Base-by-base conservation (phyloP, 23 tunicate genomes). In the Botrylloides violaceus region DNA sequence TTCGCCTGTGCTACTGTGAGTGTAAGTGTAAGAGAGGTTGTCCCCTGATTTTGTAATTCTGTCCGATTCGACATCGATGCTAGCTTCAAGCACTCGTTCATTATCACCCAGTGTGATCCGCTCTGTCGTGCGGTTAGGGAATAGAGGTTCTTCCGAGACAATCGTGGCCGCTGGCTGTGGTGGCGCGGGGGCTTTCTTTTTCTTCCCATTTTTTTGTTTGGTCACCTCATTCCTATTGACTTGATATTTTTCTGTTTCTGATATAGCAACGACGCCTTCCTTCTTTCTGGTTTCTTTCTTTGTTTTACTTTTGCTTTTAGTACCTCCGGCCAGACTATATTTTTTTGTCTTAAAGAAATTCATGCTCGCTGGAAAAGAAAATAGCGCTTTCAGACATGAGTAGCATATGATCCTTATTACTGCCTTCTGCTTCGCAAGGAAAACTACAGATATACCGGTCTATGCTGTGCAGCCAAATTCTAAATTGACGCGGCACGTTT, bases 281-380 rank as follows among this genome's bases (percentile, higher is more conserved):
- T 20, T 56, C 38, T 87, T 76, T n/a, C 66, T 49, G 37, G 66
- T 58, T 39, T 68, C 74, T 28, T 68, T 68, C 57, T 43, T 68
- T 0, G 30, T 56, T 43, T 68, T 68, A 56, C 74, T 68, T 34
- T 70, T 70, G 62, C 78, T 59, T 1, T 75, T 66, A 4, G 34
- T 9, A 2, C 70, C 64, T 4, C 82, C 83, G 33, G 75, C 36
- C 70, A 87, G 32, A 12, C 58, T 59, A 49, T 87, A 87, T 39
- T 87, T 87, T 70, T 73, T 70, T 0, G 81, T 36, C 70, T 80
- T 87, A 35, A 87, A 87, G 56, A 87, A 80, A 76, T 82, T 87
- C 95, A 87, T 87, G 27, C 29, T 84, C 15, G 53, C 53, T 43
- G 53, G n/a, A n/a, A n/a, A n/a, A n/a, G n/a, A n/a, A n/a, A n/a